Conservation (phyloP, 1,140 invertebrate species). For the Magallana gigas region DNA sequence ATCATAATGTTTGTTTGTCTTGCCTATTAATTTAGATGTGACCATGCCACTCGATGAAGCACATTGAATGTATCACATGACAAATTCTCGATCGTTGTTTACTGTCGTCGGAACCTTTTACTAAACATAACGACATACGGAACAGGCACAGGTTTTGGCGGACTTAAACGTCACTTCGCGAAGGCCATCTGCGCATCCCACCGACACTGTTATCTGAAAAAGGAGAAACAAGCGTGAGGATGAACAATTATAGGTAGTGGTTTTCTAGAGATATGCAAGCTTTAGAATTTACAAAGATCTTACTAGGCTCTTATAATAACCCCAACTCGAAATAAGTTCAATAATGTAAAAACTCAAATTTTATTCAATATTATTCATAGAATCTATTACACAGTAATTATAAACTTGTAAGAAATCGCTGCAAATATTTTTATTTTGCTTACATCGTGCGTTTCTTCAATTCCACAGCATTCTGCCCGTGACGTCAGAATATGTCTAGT, state of each 20-base stretch:
- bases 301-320: too few relatives aligned
- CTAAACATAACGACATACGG: slow-evolving; percentile 62
- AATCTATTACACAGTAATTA: too few relatives aligned
- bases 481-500: slow-evolving; percentile 88
- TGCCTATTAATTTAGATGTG: too few relatives aligned
- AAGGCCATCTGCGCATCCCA: slow-evolving; percentile 88
- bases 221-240: slow-evolving; percentile 28
- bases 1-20: too few relatives aligned
- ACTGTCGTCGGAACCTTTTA: neutral
- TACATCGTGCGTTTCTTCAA: slow-evolving; percentile 91
- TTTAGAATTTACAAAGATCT: too few relatives aligned
- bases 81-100: slow-evolving; percentile 16
- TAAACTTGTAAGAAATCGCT: too few relatives aligned
- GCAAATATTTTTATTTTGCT: slow-evolving; percentile 68
- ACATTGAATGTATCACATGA: neutral
- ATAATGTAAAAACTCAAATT: too few relatives aligned
- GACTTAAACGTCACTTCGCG: slow-evolving; percentile 90
- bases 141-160: slow-evolving; percentile 89
- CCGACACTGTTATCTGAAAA: slow-evolving; percentile 84
- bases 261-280: too few relatives aligned
- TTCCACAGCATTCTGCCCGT: slow-evolving; percentile 93
- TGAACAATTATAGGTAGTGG: too few relatives aligned
- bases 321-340: too few relatives aligned
- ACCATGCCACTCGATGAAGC: too few relatives aligned
- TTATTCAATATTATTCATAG: too few relatives aligned